These are phyloP conservation scores for Caenorhabditis drosophilae DNA, from an alignment of 2,888 invertebrate genomes.

Conservation along the genomic window DNA sequence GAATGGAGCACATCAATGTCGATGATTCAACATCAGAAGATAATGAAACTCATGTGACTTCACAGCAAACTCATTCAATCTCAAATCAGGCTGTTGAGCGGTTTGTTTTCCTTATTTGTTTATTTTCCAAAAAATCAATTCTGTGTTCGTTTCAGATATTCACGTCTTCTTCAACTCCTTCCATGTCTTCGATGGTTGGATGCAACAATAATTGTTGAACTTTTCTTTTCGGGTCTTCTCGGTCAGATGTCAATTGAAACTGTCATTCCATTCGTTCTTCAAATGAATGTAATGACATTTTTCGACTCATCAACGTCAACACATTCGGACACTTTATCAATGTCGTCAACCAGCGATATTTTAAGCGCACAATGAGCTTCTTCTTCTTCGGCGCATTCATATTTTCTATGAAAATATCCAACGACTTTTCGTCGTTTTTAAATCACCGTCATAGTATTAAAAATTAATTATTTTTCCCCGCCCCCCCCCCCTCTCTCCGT, in stretches of 20 bases:
- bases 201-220: constrained; percentile 79
- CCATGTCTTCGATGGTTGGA: constrained; percentile 73
- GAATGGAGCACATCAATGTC: constrained; percentile 31
- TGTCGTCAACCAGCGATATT: constrained; percentile 24
- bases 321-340: constrained; percentile 22
- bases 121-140: not conserved
- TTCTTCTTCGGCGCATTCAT: no score
- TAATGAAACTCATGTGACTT: constrained; percentile 52
- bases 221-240: constrained; percentile 88
- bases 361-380: constrained; percentile 28
- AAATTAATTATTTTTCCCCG: no score
- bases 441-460: no score
- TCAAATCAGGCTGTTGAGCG: constrained; percentile 42
- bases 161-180: constrained; percentile 71
- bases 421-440: no score
- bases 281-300: constrained; percentile 69
- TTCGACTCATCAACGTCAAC: constrained; percentile 27
- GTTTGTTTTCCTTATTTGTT: constrained; percentile 12
- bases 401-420: no score
- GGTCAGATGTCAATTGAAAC: constrained; percentile 93
- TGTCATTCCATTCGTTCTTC: constrained; percentile 88
- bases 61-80: constrained; percentile 23
- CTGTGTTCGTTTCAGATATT: constrained; percentile 40
- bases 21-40: constrained; percentile 58
- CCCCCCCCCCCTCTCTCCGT: no score